These are phyloP conservation scores for Sander vitreus DNA, from an alignment of 2,113 vertebrate species.

Conservation along the genomic window DNA sequence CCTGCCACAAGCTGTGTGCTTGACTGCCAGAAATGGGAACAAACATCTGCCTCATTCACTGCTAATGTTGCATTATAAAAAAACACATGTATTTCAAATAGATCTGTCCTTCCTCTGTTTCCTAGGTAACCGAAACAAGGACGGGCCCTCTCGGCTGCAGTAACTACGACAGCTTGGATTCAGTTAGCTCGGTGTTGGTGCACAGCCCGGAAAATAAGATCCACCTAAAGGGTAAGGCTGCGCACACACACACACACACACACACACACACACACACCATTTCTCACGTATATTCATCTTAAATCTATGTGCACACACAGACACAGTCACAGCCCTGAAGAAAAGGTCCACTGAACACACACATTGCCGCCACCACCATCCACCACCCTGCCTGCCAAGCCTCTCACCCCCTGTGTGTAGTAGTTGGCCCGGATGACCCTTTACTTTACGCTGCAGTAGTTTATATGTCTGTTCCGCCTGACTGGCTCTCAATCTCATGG, in stretches of 20 bases:
- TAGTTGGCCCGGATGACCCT: slow-evolving; percentile 65
- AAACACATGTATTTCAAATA: slow-evolving; percentile 24
- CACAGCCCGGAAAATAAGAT: slow-evolving; percentile 99
- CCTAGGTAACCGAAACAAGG: slow-evolving; percentile 96
- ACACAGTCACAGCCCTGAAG: slow-evolving; percentile 13
- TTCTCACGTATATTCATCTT: background rate
- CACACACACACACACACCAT: background rate
- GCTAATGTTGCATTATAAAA: slow-evolving; percentile 62
- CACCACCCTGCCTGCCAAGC: slow-evolving; percentile 45
- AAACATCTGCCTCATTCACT: slow-evolving; percentile 72
- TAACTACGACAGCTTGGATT: slow-evolving; percentile 99
- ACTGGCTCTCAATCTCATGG: slow-evolving; percentile 55
- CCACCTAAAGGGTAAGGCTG: slow-evolving; percentile 92
- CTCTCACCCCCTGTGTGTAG: slow-evolving; percentile 60
- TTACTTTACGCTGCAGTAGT: slow-evolving; percentile 72
- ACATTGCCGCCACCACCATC: slow-evolving; percentile 22
- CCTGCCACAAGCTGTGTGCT: slow-evolving; percentile 41
- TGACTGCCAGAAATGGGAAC: slow-evolving; percentile 53
- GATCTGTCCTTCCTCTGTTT: slow-evolving; percentile 59
- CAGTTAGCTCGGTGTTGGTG: slow-evolving; percentile 97
- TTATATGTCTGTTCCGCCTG: slow-evolving; percentile 73
- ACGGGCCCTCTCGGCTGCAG: slow-evolving; percentile 98
- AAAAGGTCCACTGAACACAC: slow-evolving; percentile 39
- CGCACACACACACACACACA: slow-evolving; percentile 1
- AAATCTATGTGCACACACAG: background rate